Conservation (phyloP, 2,797 vertebrate genomes). For the Hybognathus amarus region DNA sequence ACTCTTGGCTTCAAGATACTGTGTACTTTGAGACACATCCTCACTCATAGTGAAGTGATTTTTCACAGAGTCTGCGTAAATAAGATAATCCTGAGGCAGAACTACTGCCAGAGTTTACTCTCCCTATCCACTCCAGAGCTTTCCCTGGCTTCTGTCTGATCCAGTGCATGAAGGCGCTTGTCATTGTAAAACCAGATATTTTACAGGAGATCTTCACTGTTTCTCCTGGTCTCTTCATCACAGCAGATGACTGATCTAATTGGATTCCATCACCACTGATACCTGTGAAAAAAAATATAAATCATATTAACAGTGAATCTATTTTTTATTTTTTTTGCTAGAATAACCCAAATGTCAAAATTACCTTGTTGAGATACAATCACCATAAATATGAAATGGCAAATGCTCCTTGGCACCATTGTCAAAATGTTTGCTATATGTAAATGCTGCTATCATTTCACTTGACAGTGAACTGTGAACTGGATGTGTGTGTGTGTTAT, state of each 20-base stretch:
- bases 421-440: not conserved
- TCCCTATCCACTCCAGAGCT: slow-evolving; percentile 51
- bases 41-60: slow-evolving; percentile 31
- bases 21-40: slow-evolving; percentile 36
- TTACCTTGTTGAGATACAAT: not conserved
- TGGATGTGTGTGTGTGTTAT: slow-evolving; percentile 6
- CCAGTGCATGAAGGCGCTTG: not conserved
- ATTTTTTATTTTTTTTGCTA: no score
- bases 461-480: not conserved
- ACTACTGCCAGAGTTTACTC: not conserved
- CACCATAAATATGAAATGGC: not conserved
- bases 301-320: not conserved
- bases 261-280: slow-evolving; percentile 27
- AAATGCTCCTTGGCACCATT: not conserved
- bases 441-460: not conserved
- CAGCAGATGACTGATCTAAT: slow-evolving; percentile 46
- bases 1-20: slow-evolving; percentile 47
- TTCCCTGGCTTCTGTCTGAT: slow-evolving; percentile 48
- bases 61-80: slow-evolving; percentile 13
- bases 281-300: slow-evolving; percentile 22
- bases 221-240: slow-evolving; percentile 42
- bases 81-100: not conserved
- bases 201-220: slow-evolving; percentile 61
- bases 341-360: not conserved
- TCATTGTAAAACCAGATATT: slow-evolving; percentile 61